Evolutionary conservation across 2,113 vertebrate species (phyloP).

Genomic region (Aepyceros melampus): DNA sequence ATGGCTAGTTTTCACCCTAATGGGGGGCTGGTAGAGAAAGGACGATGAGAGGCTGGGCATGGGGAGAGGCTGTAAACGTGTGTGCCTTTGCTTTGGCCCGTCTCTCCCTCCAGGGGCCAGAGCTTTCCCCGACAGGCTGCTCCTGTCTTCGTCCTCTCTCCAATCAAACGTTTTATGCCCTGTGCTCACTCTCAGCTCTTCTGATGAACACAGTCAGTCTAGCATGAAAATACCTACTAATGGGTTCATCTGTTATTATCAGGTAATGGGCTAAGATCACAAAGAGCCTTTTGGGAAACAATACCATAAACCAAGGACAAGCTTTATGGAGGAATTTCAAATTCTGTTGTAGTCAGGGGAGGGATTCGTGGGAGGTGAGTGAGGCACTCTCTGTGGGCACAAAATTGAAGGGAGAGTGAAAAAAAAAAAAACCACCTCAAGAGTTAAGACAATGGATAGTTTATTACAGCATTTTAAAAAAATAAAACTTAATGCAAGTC

Average conservation of each 20-base stretch:
- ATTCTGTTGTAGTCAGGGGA: neutral
- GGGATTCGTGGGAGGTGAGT: neutral
- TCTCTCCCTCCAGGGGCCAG: neutral
- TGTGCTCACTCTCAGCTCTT: neutral
- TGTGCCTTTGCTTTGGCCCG: neutral
- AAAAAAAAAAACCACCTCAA: neutral
- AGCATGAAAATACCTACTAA: neutral
- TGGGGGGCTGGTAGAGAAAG: neutral
- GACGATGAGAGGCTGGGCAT: neutral
- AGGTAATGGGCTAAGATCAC: neutral
- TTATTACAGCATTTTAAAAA: neutral
- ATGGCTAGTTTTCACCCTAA: neutral
- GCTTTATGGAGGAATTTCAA: neutral
- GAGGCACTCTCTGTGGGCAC: neutral
- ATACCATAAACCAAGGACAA: fast-evolving
- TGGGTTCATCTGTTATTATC: neutral
- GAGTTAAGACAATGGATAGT: neutral
- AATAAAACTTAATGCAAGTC: neutral
- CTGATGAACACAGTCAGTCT: neutral
- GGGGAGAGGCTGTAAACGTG: neutral
- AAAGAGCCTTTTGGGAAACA: neutral
- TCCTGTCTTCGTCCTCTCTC: neutral
- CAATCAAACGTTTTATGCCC: neutral
- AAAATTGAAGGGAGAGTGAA: neutral
- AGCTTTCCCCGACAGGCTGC: neutral